Conservation (phyloP, 2,888 invertebrate genomes). For the Ophonus ardosiacus region DNA sequence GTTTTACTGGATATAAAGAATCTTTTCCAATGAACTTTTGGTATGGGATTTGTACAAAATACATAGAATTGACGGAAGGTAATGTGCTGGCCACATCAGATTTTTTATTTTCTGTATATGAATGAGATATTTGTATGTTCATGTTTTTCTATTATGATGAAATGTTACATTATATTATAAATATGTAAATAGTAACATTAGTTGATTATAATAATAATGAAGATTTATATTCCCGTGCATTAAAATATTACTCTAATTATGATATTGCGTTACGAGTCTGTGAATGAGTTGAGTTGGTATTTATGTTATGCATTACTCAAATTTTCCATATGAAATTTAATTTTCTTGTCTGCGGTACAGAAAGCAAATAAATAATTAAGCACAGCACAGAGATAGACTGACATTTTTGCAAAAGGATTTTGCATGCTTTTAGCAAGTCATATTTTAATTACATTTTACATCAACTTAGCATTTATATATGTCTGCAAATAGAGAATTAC, state of each 20-base stretch:
- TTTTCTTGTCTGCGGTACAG: background rate
- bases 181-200: conserved; percentile 14
- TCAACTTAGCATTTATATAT: background rate
- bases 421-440: background rate
- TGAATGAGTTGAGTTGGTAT: background rate
- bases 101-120: too few species aligned
- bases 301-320: conserved; percentile 29
- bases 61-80: too few species aligned
- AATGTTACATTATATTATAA: background rate
- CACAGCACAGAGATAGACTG: background rate
- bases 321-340: conserved; percentile 25
- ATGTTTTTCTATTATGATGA: too few species aligned
- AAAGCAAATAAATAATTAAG: conserved; percentile 2
- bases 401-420: conserved; percentile 9
- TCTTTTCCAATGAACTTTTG: too few species aligned
- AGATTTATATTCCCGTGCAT: conserved; percentile 24
- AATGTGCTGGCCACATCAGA: too few species aligned
- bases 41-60: too few species aligned
- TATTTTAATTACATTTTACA: background rate
- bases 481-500: background rate
- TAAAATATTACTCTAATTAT: conserved; percentile 39
- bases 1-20: too few species aligned
- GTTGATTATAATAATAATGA: conserved; percentile 24
- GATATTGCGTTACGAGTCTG: conserved; percentile 13
- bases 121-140: too few species aligned